Evolutionary conservation across 2,888 invertebrate species (phyloP).

Genomic region (Epiblema foenella): DNA sequence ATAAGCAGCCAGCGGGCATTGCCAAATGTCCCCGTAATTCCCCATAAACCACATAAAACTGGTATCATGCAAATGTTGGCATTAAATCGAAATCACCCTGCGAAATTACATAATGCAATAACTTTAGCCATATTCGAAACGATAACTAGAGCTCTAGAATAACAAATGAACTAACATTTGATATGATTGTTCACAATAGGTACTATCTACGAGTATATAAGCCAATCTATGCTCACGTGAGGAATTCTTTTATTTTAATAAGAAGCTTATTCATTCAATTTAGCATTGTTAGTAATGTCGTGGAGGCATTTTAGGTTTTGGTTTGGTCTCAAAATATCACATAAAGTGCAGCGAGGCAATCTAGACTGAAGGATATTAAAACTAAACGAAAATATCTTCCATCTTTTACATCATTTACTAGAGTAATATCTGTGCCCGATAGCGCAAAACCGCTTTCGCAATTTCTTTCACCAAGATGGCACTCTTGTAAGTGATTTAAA

Average conservation of each 20-base stretch:
- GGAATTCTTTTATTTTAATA: neutral
- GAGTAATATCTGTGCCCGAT: too few species aligned
- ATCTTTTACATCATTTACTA: too few species aligned
- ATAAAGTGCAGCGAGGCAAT: too few species aligned
- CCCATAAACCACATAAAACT: constrained; percentile 36
- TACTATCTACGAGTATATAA: neutral
- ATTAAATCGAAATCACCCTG: constrained; percentile 18
- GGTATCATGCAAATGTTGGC: constrained; percentile 27
- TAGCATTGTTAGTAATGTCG: too few species aligned
- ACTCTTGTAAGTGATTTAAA: too few species aligned
- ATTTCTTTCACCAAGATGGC: too few species aligned
- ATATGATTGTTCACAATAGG: neutral
- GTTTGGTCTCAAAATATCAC: too few species aligned
- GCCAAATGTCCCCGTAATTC: constrained; percentile 37
- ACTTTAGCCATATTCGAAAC: constrained; percentile 11
- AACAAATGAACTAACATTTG: neutral
- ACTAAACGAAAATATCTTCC: too few species aligned
- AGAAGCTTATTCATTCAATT: too few species aligned
- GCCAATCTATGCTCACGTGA: neutral
- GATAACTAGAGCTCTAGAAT: constrained; percentile 1
- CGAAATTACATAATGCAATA: constrained; percentile 7
- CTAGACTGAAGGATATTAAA: too few species aligned
- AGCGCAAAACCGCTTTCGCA: too few species aligned
- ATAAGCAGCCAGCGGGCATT: constrained; percentile 34
- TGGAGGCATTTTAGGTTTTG: neutral